Evolutionary conservation across 2,888 invertebrate species (phyloP).

Genomic region (Lepeophtheirus nordmannii): DNA sequence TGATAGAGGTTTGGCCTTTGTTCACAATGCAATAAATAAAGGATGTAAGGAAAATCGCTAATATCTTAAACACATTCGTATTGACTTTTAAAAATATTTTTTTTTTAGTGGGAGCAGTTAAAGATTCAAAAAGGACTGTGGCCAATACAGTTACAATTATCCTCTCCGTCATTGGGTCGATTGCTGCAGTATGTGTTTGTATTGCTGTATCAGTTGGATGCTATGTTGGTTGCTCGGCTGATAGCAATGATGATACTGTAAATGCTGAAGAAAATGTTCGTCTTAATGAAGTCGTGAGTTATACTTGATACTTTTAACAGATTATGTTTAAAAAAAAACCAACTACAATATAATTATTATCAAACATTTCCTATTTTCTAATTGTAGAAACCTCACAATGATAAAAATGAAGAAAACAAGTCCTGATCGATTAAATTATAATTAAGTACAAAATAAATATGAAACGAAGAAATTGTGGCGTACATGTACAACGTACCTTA

Average conservation of each 20-base stretch:
- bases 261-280: not conserved
- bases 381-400: no score
- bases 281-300: not conserved
- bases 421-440: no score
- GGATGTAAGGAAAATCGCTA: not conserved
- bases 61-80: not conserved
- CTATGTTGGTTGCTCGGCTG: not conserved
- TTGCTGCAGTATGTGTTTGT: not conserved
- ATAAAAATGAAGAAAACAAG: no score
- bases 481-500: not conserved
- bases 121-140: not conserved
- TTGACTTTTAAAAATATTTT: not conserved
- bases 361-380: no score
- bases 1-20: not conserved
- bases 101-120: not conserved
- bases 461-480: no score
- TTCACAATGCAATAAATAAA: not conserved
- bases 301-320: no score
- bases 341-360: no score
- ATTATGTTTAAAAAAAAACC: no score
- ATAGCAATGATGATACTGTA: not conserved
- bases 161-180: not conserved
- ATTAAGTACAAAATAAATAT: no score
- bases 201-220: not conserved
- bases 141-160: not conserved